These are phyloP conservation scores for Orthosia gracilis DNA, from an alignment of 2,888 invertebrate species.

Conservation along the genomic window DNA sequence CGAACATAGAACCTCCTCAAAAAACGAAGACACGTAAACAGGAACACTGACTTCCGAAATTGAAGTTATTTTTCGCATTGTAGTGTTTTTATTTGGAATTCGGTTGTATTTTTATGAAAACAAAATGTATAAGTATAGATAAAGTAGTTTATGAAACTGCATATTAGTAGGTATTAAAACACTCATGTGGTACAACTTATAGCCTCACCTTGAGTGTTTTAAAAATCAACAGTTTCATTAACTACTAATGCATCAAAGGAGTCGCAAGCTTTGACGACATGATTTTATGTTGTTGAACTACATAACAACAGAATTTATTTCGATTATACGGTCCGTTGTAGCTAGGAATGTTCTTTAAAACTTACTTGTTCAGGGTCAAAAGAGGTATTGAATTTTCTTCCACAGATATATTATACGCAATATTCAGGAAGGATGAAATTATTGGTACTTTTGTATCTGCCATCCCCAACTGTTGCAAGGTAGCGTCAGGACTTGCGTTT, in stretches of 20 bases:
- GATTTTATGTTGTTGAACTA: not conserved
- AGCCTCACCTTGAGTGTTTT: not conserved
- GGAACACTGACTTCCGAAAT: too few species aligned
- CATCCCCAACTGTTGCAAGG: conserved; percentile 40
- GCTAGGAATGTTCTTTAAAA: not conserved
- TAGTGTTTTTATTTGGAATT: too few species aligned
- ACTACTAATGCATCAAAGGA: not conserved
- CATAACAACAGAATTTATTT: too few species aligned
- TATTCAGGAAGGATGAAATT: conserved; percentile 21
- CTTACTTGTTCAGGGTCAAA: conserved; percentile 33
- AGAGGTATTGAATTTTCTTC: conserved; percentile 10
- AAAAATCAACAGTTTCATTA: not conserved
- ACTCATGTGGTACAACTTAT: not conserved
- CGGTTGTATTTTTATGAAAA: not conserved
- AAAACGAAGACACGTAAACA: too few species aligned
- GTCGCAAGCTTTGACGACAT: not conserved
- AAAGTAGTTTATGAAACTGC: not conserved
- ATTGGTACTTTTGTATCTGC: conserved; percentile 9
- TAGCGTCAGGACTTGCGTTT: conserved; percentile 4
- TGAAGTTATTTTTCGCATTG: too few species aligned
- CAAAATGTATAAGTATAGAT: not conserved
- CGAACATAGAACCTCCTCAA: too few species aligned
- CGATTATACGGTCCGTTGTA: not conserved
- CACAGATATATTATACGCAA: conserved; percentile 23
- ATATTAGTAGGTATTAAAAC: not conserved